Evolutionary conservation across 1,140 invertebrate genomes (phyloP).

Genomic region (Pseudoatta argentina): DNA sequence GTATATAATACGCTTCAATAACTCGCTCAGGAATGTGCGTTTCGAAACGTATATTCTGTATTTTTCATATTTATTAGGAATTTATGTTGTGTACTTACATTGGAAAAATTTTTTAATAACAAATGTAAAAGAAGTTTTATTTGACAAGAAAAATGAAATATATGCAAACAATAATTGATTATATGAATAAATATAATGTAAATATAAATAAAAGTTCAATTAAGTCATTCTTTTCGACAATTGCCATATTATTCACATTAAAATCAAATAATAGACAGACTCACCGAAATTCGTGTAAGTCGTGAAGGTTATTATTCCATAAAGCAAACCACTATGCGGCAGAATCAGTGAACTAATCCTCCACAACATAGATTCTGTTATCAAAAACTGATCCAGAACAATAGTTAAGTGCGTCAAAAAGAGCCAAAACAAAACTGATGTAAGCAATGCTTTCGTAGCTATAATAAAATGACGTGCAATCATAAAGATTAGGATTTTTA

Average conservation of each 20-base stretch:
- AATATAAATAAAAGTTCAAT: not conserved
- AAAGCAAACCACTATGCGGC: slow-evolving; percentile 73
- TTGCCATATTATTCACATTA: not conserved
- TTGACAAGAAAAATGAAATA: not conserved
- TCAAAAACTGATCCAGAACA: slow-evolving; percentile 59
- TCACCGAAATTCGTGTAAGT: slow-evolving; percentile 56
- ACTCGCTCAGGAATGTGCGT: not conserved
- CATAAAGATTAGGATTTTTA: not conserved
- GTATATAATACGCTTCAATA: not conserved
- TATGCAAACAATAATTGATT: not conserved
- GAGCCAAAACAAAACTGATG: slow-evolving; percentile 65
- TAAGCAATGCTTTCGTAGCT: slow-evolving; percentile 71
- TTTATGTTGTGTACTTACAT: not conserved
- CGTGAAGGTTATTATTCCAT: slow-evolving; percentile 67
- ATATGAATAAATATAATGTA: slow-evolving; percentile 10
- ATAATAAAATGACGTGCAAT: slow-evolving; percentile 8
- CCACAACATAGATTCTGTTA: slow-evolving; percentile 3
- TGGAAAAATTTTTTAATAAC: not conserved
- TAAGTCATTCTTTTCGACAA: not conserved
- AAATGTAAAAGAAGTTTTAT: not conserved
- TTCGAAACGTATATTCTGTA: not conserved
- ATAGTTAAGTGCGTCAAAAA: slow-evolving; percentile 66
- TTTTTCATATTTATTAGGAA: not conserved
- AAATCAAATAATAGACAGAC: not conserved
- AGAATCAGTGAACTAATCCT: slow-evolving; percentile 62